These are phyloP conservation scores for Aelia acuminata DNA, from an alignment of 2,888 invertebrate genomes.

Conservation along the genomic window DNA sequence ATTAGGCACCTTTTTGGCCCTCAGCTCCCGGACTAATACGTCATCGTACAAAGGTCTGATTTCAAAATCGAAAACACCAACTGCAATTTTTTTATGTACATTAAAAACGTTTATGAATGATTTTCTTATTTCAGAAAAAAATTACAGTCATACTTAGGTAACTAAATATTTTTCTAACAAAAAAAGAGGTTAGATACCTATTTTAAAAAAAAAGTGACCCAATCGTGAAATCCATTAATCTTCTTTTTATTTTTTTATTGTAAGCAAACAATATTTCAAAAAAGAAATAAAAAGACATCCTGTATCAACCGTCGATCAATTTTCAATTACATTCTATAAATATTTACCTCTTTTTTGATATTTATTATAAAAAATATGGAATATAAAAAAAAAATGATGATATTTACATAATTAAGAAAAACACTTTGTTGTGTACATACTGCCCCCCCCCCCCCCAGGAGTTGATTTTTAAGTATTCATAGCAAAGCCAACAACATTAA, in stretches of 20 bases:
- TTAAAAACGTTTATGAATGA: too few relatives aligned
- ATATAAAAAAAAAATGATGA: neutral
- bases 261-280: neutral
- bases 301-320: neutral
- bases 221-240: too few relatives aligned
- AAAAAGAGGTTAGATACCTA: too few relatives aligned
- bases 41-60: too few relatives aligned
- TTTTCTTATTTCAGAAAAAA: too few relatives aligned
- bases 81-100: too few relatives aligned
- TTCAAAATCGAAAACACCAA: too few relatives aligned
- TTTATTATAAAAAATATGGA: neutral
- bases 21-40: too few relatives aligned
- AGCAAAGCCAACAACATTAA: slow-evolving; percentile 21
- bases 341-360: neutral
- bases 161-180: too few relatives aligned
- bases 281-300: neutral
- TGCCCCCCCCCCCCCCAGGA: neutral
- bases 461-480: slow-evolving; percentile 35
- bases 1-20: too few relatives aligned
- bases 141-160: too few relatives aligned
- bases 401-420: slow-evolving; percentile 12
- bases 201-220: too few relatives aligned
- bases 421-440: neutral
- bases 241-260: neutral
- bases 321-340: neutral